Percentiles rank a stretch among this genome's conserved stretches.
Conservation (phyloP, 1,140 invertebrate genomes). For the Atopsyche davidsoni region DNA sequence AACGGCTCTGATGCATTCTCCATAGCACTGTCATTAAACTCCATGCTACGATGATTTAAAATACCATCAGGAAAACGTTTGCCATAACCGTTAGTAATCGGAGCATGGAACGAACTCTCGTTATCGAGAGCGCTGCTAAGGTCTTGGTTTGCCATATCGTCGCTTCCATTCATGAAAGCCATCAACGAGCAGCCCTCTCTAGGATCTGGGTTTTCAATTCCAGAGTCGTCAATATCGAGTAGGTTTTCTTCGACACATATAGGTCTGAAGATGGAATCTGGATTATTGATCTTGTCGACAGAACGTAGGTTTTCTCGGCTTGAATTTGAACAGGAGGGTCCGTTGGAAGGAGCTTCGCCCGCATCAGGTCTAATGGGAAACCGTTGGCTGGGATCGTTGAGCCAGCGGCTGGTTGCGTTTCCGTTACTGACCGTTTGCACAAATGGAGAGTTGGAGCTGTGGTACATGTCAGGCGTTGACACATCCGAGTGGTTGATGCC, state of each 20-base stretch:
- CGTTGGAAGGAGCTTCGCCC: slow-evolving; percentile 32
- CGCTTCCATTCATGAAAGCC: slow-evolving; percentile 10
- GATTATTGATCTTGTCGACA: not conserved
- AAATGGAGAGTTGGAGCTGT: slow-evolving; percentile 17
- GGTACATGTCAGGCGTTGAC: slow-evolving; percentile 18
- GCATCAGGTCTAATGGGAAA: slow-evolving; percentile 34
- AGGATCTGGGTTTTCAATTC: slow-evolving; percentile 9
- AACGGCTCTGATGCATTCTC: slow-evolving; percentile 1
- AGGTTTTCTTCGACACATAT: slow-evolving; percentile 16
- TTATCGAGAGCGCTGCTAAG: slow-evolving; percentile 34
- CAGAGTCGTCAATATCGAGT: not conserved
- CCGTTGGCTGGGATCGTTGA: slow-evolving; percentile 43
- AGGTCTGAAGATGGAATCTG: slow-evolving; percentile 18
- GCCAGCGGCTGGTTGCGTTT: slow-evolving; percentile 47
- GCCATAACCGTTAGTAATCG: slow-evolving; percentile 18
- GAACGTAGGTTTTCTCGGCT: not conserved
- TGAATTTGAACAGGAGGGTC: slow-evolving; percentile 10
- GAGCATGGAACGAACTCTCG: slow-evolving; percentile 43
- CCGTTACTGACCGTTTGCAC: slow-evolving; percentile 30
- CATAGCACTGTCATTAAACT: slow-evolving; percentile 1
- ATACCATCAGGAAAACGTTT: slow-evolving; percentile 9
- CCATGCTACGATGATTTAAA: not conserved
- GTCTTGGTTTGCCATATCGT: slow-evolving; percentile 9
- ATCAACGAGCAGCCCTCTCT: slow-evolving; percentile 8
- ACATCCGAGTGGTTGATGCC: slow-evolving; percentile 13